These are phyloP conservation scores for Lepilemur ruficaudatus DNA, from an alignment of 2,797 vertebrate species.

Conservation along the genomic window DNA sequence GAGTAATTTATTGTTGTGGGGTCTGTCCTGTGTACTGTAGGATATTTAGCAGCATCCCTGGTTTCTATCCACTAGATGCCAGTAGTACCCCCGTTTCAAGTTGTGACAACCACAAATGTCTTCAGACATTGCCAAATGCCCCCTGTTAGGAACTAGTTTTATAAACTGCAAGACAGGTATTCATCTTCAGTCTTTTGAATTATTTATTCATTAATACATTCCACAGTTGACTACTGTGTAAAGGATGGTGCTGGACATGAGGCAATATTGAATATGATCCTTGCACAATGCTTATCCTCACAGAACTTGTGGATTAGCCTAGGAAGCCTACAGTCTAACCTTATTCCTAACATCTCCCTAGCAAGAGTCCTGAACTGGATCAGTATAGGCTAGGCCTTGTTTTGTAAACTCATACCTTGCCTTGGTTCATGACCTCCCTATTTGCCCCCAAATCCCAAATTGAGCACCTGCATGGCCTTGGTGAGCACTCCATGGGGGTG, in stretches of 20 bases:
- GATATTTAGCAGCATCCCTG: neutral
- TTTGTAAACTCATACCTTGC: neutral
- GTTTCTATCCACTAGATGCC: neutral
- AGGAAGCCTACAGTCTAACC: neutral
- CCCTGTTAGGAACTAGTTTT: neutral
- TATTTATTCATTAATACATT: neutral
- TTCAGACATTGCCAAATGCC: neutral
- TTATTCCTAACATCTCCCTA: neutral
- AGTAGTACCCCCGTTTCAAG: neutral
- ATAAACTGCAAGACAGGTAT: slow-evolving; percentile 6
- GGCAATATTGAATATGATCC: neutral
- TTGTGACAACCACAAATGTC: neutral
- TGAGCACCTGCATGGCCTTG: neutral
- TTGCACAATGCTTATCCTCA: neutral
- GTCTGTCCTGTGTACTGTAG: neutral
- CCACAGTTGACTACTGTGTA: neutral
- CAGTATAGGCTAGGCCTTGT: neutral
- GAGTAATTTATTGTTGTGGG: neutral
- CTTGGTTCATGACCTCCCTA: neutral
- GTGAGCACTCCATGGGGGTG: neutral
- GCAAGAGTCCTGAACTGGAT: neutral
- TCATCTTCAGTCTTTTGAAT: neutral
- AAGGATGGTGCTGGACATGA: neutral
- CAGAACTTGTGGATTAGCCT: neutral
- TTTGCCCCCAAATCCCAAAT: neutral